These are phyloP conservation scores for Shargacucullia verbasci DNA, from an alignment of 2,888 invertebrate species.

Conservation along the genomic window DNA sequence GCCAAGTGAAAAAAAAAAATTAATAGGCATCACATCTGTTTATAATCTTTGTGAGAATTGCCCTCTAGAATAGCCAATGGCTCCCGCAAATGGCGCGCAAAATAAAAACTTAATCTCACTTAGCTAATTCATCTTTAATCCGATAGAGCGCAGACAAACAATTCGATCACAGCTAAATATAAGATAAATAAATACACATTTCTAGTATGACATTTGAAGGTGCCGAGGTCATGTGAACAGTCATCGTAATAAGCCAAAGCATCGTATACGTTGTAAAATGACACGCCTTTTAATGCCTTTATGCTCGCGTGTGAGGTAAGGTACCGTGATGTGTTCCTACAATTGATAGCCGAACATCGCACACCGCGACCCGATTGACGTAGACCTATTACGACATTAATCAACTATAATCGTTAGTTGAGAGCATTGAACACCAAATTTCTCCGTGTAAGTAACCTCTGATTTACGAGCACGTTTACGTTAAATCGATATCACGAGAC, in stretches of 20 bases:
- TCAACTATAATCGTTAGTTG: slow-evolving; percentile 63
- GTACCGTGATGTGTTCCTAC: slow-evolving; percentile 59
- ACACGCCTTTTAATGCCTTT: slow-evolving; percentile 51
- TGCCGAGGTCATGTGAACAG: slow-evolving; percentile 55
- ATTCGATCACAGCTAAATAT: slow-evolving; percentile 3
- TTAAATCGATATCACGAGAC: slow-evolving; percentile 52
- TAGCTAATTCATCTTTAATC: slow-evolving; percentile 5
- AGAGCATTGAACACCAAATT: slow-evolving; percentile 42
- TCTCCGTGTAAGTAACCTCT: slow-evolving; percentile 42
- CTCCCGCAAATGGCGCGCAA: too few species aligned
- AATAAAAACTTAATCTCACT: too few species aligned
- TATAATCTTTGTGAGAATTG: too few species aligned
- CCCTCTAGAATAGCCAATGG: too few species aligned
- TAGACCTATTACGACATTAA: slow-evolving; percentile 73
- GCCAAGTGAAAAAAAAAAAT: too few species aligned
- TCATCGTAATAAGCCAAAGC: slow-evolving; percentile 53
- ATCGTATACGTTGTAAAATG: slow-evolving; percentile 46
- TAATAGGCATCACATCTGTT: too few species aligned
- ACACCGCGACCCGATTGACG: slow-evolving; percentile 65
- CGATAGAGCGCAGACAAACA: slow-evolving; percentile 2
- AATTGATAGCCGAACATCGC: slow-evolving; percentile 68
- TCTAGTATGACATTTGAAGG: slow-evolving; percentile 33
- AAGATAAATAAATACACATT: slow-evolving; percentile 22
- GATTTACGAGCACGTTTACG: slow-evolving; percentile 53
- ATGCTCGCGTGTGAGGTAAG: slow-evolving; percentile 57